phyloP scores from a whole-genome alignment of 2,888 invertebrate genomes.

The Synergus umbraculus region DNA sequence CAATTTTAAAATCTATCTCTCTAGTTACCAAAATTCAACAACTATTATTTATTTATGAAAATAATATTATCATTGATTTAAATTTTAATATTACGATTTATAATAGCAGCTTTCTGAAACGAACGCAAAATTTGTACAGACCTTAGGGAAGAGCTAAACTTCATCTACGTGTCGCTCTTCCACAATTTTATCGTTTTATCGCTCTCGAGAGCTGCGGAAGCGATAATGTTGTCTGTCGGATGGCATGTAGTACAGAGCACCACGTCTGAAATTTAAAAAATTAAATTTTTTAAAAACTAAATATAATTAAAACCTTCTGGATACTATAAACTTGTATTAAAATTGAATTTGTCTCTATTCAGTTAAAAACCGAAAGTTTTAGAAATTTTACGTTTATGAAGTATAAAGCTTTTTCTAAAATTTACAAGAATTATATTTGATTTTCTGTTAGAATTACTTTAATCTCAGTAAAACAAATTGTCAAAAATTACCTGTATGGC shows the following conservation, averaged over 20 bases:
- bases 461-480: background rate
- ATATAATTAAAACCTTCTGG: background rate
- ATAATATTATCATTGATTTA: conserved; percentile 38
- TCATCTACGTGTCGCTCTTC: conserved; percentile 93
- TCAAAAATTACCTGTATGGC: conserved; percentile 90
- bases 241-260: conserved; percentile 99
- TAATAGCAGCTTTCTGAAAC: conserved; percentile 2
- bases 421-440: background rate
- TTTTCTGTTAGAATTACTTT: no score
- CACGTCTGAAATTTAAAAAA: conserved; percentile 80
- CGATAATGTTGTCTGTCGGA: conserved; percentile 99
- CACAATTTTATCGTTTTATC: conserved; percentile 99
- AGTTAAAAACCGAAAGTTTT: background rate
- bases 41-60: conserved; percentile 20
- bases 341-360: background rate
- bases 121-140: conserved; percentile 40
- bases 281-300: background rate
- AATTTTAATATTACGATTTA: conserved; percentile 33
- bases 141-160: conserved; percentile 17
- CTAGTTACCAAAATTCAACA: conserved; percentile 13
- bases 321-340: background rate
- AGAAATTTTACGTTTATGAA: background rate
- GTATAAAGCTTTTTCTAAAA: background rate
- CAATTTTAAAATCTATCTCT: background rate
- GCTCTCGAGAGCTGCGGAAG: conserved; percentile 98